Base-by-base conservation (phyloP, 2,113 vertebrate species). In the Mustela lutreola region DNA sequence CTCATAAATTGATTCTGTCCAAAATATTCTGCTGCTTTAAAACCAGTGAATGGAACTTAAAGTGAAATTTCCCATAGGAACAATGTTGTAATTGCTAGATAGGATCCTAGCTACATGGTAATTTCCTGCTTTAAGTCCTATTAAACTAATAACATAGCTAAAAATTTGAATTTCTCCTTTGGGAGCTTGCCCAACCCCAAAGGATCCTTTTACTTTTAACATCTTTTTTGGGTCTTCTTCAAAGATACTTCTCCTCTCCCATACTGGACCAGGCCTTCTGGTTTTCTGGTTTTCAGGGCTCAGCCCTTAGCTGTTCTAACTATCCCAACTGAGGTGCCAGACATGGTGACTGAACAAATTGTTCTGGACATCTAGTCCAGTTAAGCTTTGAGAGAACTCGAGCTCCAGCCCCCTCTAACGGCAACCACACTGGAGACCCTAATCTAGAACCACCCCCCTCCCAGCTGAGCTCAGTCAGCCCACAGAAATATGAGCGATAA, bases 51-150 rank as follows among this genome's bases (percentile, higher is more conserved):
- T 87, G 33, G 48, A 93, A 75, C 50, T 91, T 70, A 88, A 93
- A 88, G n/a, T 81, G 78, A 93, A 96, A 95, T 82, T 95, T 97
- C 4, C 36, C 53, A 1, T 79, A 58, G 76, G 24, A 86, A 71
- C 26, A 39, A 86, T 45, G 28, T 67, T 70, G 39, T 89, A 62
- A 78, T 33, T 81, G 65, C 9, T 36, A 78, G 33, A n/a, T 63
- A 58, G 79, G 31, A 70, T 60, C 31, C n/a, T 39, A 86, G 31
- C 58, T 86, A 58, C 36, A 53, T 67, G 26, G 39, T 67, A 39
- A 33, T 71, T 87, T 96, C 31, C 36, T 94, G 22, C 85, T 93
- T 75, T 80, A 28, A 83, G 56, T 93, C 22, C 62, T 94, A 10
- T 75, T 67, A 91, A 82, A 42, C 53, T 31, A 76, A 71, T 71